Conservation (phyloP, 2,113 vertebrate genomes). For the Festucalex cinctus region DNA sequence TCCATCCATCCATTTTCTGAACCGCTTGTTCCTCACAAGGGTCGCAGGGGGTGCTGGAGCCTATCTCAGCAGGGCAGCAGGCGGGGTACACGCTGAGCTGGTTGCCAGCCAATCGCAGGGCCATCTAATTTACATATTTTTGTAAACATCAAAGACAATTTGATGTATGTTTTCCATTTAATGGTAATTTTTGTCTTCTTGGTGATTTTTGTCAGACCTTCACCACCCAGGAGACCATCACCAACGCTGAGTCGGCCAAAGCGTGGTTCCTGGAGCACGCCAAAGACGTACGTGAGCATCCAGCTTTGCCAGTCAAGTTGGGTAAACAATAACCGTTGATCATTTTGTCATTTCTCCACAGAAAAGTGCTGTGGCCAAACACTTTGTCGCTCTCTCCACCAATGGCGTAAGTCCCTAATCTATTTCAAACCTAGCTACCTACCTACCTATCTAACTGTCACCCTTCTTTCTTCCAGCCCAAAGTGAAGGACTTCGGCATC, state of each 20-base stretch:
- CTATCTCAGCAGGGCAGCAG: no score
- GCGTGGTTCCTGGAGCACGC: slow-evolving; percentile 88
- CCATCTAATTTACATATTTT: neutral
- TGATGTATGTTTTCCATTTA: neutral
- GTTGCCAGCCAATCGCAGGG: no score
- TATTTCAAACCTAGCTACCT: slow-evolving; percentile 9
- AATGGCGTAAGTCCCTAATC: slow-evolving; percentile 83
- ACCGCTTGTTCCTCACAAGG: no score
- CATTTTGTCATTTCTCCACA: slow-evolving; percentile 39
- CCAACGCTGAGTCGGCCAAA: slow-evolving; percentile 94
- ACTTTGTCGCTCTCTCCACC: slow-evolving; percentile 95
- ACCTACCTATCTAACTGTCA: neutral
- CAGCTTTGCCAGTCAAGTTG: neutral
- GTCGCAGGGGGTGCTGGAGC: no score
- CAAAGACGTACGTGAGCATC: slow-evolving; percentile 86
- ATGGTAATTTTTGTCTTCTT: neutral
- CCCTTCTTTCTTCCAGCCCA: slow-evolving; percentile 73
- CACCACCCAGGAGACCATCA: slow-evolving; percentile 98
- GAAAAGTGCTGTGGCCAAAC: slow-evolving; percentile 90
- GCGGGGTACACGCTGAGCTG: no score
- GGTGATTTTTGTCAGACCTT: slow-evolving; percentile 80
- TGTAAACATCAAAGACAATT: neutral
- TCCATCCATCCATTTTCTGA: no score
- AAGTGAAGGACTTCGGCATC: slow-evolving; percentile 97
- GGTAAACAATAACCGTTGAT: neutral